Base-by-base conservation (phyloP, 2,888 invertebrate genomes). In the Dynastes tityus region DNA sequence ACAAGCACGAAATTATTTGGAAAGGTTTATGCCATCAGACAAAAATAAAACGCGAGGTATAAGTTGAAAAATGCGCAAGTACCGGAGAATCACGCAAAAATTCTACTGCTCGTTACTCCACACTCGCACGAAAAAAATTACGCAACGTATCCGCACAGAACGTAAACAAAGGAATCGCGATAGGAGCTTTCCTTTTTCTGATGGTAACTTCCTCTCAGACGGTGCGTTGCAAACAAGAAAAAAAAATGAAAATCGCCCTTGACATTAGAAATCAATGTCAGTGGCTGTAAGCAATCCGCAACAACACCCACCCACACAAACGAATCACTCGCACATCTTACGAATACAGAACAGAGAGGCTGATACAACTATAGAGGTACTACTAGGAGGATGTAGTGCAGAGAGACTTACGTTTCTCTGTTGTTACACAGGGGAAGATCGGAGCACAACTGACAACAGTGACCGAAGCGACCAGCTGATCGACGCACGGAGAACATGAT, bases 391-490 rank as follows among this genome's bases (percentile, higher is more conserved):
- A 65, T 65, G 67, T 53, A 68, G 58, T 45, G 40, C 65, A 65
- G 61, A 78, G 67, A 71, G 53, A 77, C 81, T 83, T 82, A 82
- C 82, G 81, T 80, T 82, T 81, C 79, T 80, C 77, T 80, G 80
- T 79, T 83, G 79, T 78, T 76, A 83, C 80, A 82, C 83, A 81
- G 79, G 79, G 82, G 82, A 81, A 85, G 82, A 83, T 83, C 85
- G 83, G 83, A 84, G 83, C 84, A 85, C 84, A 84, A 83, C 84
- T 85, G 84, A 84, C 84, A 85, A 83, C 79, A 81, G 80, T 80
- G 80, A 81, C 81, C 82, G 80, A 80, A 65, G 37, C 77, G 81
- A 80, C 83, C 84, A 85, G 84, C 84, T 85, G 85, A 84, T 84
- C 82, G 79, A 63, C 73, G 78, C 78, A 61, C 73, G 68, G 77